Evolutionary conservation across 2,113 vertebrate genomes (phyloP).

Genomic region (Lichenostomus cassidix): DNA sequence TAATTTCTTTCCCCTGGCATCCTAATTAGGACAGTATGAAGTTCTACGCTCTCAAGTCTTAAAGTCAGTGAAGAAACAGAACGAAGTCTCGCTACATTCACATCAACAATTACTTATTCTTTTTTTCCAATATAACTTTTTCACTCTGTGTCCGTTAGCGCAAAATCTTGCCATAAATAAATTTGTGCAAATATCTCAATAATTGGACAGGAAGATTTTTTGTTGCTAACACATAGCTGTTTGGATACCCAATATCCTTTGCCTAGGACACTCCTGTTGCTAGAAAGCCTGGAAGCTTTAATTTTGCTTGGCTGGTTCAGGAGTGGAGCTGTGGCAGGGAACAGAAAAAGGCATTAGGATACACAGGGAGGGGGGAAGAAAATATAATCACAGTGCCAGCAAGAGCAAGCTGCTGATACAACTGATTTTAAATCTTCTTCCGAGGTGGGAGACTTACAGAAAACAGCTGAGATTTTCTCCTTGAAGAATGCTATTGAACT

Average conservation of each 20-base stretch:
- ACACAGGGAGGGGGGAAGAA: background rate
- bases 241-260: background rate
- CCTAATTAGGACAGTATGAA: background rate
- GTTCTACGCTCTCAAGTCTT: background rate
- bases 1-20: background rate
- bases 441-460: background rate
- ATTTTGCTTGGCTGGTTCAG: background rate
- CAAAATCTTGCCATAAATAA: background rate
- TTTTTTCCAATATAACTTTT: background rate
- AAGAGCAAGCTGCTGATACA: background rate
- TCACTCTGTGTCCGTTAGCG: background rate
- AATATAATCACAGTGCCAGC: background rate
- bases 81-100: background rate
- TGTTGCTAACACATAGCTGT: background rate
- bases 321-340: background rate
- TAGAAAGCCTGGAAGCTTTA: background rate
- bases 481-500: background rate
- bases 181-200: background rate
- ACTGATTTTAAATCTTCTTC: background rate
- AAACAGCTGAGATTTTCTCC: constrained; percentile 11
- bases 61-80: background rate
- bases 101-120: background rate
- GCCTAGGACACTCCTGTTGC: background rate
- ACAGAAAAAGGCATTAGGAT: background rate
- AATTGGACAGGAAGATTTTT: background rate